A percentile compares a stretch with the other conserved stretches of the same genome.
Conservation (phyloP, 2,113 vertebrate genomes). For the Nothocercus julius region DNA sequence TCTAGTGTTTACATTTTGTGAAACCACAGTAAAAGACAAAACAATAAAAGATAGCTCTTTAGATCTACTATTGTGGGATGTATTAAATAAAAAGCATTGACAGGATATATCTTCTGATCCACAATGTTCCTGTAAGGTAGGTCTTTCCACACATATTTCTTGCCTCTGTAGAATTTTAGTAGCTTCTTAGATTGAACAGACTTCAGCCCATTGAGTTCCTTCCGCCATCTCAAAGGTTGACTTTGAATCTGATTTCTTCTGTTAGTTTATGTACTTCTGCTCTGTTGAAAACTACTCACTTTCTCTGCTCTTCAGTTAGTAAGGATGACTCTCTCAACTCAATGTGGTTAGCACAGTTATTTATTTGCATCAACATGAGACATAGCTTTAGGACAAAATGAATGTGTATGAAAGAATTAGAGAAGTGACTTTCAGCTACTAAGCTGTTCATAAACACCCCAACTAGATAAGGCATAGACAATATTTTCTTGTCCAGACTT, state of each 20-base stretch:
- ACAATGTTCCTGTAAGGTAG: background rate
- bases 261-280: background rate
- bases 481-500: background rate
- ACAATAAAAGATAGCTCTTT: background rate
- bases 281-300: background rate
- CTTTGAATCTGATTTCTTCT: background rate
- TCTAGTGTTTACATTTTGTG: background rate
- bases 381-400: background rate
- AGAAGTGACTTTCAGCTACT: background rate
- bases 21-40: background rate
- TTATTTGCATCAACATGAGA: background rate
- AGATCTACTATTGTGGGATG: background rate
- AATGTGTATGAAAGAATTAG: background rate
- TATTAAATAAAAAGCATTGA: background rate
- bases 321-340: background rate
- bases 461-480: background rate
- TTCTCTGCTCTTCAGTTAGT: background rate
- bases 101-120: background rate
- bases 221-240: rapidly evolving
- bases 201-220: background rate
- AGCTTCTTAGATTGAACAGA: background rate
- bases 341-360: background rate
- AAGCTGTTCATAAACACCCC: background rate
- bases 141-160: background rate
- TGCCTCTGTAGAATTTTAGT: background rate